Base-by-base conservation (phyloP, 1,140 invertebrate genomes). In the Nephila pilipes region DNA sequence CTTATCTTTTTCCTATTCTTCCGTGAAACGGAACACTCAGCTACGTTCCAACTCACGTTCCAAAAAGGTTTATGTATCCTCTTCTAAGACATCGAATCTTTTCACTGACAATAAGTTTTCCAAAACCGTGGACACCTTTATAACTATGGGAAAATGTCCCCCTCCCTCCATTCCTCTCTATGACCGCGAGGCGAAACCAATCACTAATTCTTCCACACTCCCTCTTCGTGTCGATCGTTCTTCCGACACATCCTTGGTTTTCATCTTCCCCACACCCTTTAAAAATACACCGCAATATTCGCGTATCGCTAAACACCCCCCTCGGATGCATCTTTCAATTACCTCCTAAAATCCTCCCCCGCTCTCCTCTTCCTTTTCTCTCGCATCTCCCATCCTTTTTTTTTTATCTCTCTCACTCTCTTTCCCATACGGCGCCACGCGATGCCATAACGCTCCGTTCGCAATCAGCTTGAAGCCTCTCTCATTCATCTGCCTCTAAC, bases 321-420 rank as follows among this genome's bases (percentile, higher is more conserved):
- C 25, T 85, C 55, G 25, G 83, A 58, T 65, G 87, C 87, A 79
- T 89, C 87, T 87, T 89, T 89, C 87, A 89, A 89, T 89, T 89
- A 89, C 87, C 63, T 79, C 65, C 54, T 57, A 58, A 32, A 83
- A 83, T 57, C 83, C 18, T n/a, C 54, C 46, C 46, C 83, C 69
- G 14, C 5, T 29, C 29, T 14, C 32, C 69, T 29, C 69, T 60
- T 85, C 32, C 58, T 20, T 85, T 60, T 60, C 55, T 85, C 25
- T 58, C 55, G 46, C 46, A 46, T 46, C 46, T 46, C 46, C 46
- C 46, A 46, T 46, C 46, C 46, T 46, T 46, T 46, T 46, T 46
- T 46, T 46, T 46, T 81, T 81, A 22, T 46, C 38, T n/a, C 36
- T 81, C 36, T 46, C 22, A 18, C 79, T n/a, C 60, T 63, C 38